A percentile compares a stretch with the other conserved stretches of the same genome.
These are phyloP conservation scores for Orycteropus afer DNA, from an alignment of 2,113 vertebrate genomes.

Conservation along the genomic window DNA sequence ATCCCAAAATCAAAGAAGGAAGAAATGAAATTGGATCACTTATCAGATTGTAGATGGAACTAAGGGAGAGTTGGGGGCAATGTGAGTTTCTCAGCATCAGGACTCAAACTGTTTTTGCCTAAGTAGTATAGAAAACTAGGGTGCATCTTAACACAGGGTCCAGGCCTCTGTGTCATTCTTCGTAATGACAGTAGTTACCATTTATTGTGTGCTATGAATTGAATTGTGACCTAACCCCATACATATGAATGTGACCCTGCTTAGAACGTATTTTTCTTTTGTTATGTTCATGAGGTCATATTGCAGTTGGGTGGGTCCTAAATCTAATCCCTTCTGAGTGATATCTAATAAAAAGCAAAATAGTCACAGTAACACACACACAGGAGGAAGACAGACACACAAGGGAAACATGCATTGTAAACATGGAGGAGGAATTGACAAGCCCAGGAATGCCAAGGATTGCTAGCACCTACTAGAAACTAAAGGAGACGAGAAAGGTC, in stretches of 20 bases:
- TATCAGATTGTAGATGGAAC: neutral
- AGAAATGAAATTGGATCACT: neutral
- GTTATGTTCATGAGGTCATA: no score
- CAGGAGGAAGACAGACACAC: neutral
- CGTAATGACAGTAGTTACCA: neutral
- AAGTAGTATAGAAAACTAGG: neutral
- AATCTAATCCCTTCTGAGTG: no score
- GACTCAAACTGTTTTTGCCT: neutral
- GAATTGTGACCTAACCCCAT: no score
- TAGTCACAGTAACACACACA: no score
- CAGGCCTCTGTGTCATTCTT: neutral
- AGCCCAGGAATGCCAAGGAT: neutral
- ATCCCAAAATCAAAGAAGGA: constrained; percentile 11
- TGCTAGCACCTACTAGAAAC: no score
- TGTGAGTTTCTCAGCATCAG: neutral
- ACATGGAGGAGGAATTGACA: neutral
- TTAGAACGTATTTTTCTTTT: no score
- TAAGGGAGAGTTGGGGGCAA: neutral
- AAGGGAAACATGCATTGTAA: neutral
- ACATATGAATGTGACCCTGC: no score
- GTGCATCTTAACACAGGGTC: neutral
- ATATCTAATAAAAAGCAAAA: no score
- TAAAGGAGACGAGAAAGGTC: no score
- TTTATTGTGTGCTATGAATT: neutral
- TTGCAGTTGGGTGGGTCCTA: no score